Evolutionary conservation across 2,797 vertebrate species (phyloP), one percentile per base, ranked within the genome.

Genomic region (Acomys russatus): DNA sequence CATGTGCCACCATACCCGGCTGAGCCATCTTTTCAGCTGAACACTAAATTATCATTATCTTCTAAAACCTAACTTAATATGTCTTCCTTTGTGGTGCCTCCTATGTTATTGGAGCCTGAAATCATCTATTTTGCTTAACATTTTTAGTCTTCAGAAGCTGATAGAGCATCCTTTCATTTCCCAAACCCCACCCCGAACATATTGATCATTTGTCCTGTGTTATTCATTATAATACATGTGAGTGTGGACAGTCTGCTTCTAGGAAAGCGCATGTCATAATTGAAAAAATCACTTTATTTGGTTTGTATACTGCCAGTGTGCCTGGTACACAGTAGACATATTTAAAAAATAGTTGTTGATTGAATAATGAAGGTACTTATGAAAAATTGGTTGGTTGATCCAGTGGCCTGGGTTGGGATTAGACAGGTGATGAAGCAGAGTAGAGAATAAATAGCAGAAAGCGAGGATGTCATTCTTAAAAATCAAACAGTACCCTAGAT

Each of bases 341-440:
- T 49, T 63, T 91, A 64, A 88, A 83, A 88, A 82, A 82, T 85
- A 78, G 30, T 93, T 95, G 78, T 74, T 71, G 64, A 84, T 93
- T 94, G 61, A 96, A 70, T 68, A 33, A 71, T 56, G 35, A 20
- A 80, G 33, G 33, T 80, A 25, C 77, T 71, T 70, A 59, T 22
- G 49, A 79, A 66, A 56, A 66, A 22, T 70, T 68, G 51, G 35
- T 70, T 49, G 61, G 63, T 15, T 61, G 18, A 85, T 63, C 30
- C 2, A 68, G 25, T 94, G 59, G 15, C 63, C 71, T 78, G 20
- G n/a, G 64, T 68, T 88, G 51, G 54, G 17, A 54, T 78, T 86
- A 51, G 20, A 86, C 28, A 71, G 35, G 51, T 89, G 64, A 94
- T 74, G 61, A 92, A 87, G 9, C 9, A 59, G 28, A 94, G 56